These are phyloP conservation scores for Phataginus tetradactyla DNA, from an alignment of 2,797 vertebrate species.

Conservation along the genomic window DNA sequence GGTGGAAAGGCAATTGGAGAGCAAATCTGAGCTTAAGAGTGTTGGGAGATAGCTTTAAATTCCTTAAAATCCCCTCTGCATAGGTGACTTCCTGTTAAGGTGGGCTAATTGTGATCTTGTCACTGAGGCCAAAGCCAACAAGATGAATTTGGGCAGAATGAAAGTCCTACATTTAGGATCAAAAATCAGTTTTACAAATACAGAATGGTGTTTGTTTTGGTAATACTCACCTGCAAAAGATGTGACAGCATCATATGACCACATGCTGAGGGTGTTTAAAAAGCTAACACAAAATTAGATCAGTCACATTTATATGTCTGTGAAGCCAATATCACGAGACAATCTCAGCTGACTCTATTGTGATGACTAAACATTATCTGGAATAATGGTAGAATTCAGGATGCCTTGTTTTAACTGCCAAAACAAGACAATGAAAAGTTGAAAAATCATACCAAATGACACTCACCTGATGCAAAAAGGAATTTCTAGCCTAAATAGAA, in stretches of 20 bases:
- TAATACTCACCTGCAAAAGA: not conserved
- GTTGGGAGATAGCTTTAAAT: not conserved
- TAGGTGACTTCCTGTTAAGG: not conserved
- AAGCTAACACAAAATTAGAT: not conserved
- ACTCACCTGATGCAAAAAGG: not conserved
- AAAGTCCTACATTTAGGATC: not conserved
- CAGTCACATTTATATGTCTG: not conserved
- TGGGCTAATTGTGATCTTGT: not conserved
- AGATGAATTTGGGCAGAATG: slow-evolving; percentile 10
- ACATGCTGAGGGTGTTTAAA: not conserved
- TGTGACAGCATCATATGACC: not conserved
- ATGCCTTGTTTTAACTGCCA: not conserved
- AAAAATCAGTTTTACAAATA: slow-evolving; percentile 41
- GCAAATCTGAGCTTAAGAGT: not conserved
- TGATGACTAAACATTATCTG: not conserved
- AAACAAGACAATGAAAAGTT: not conserved
- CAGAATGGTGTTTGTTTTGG: not conserved
- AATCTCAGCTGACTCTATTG: not conserved
- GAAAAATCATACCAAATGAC: not conserved
- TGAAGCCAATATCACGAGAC: not conserved
- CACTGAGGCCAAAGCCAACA: not conserved
- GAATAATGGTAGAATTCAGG: not conserved
- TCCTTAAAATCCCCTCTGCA: not conserved
- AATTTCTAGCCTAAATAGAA: not conserved
- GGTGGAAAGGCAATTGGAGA: not conserved